Evolutionary conservation across 2,888 invertebrate genomes (phyloP).

Genomic region (Epirrita christyi): DNA sequence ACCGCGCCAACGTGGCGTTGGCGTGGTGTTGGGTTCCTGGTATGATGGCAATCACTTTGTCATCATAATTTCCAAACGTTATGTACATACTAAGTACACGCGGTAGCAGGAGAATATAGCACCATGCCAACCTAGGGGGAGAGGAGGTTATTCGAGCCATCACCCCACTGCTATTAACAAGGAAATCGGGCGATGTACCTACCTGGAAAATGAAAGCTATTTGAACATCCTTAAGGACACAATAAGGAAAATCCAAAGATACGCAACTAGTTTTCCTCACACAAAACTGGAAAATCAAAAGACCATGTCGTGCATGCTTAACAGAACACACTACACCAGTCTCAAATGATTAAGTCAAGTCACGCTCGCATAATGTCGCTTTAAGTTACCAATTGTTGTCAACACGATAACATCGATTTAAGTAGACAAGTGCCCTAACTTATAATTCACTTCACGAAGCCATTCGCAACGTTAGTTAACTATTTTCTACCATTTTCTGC

Average conservation of each 20-base stretch:
- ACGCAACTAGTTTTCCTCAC: slow-evolving; percentile 4
- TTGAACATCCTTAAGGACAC: background rate
- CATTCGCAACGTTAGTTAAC: slow-evolving; percentile 12
- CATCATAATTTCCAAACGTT: too few species aligned
- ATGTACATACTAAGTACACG: too few species aligned
- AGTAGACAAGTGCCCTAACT: slow-evolving; percentile 15
- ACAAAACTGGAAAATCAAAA: slow-evolving; percentile 3
- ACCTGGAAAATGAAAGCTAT: background rate
- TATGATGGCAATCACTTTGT: too few species aligned
- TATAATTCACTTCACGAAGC: slow-evolving; percentile 22
- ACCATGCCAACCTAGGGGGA: too few species aligned
- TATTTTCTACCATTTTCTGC: slow-evolving; percentile 22
- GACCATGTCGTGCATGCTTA: slow-evolving; percentile 11
- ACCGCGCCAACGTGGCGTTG: too few species aligned
- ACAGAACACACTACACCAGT: slow-evolving; percentile 8
- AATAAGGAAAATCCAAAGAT: slow-evolving; percentile 5
- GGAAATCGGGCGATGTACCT: background rate
- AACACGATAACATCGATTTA: slow-evolving; percentile 26
- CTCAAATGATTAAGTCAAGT: slow-evolving; percentile 7
- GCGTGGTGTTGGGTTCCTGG: too few species aligned
- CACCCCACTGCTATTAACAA: too few species aligned
- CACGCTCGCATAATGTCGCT: slow-evolving; percentile 25
- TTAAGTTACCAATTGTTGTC: slow-evolving; percentile 28
- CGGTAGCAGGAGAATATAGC: too few species aligned
- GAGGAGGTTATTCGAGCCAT: too few species aligned